phyloP scores from a whole-genome alignment of 2,888 invertebrate species.

The Sinopyrophorus schimmeli region DNA sequence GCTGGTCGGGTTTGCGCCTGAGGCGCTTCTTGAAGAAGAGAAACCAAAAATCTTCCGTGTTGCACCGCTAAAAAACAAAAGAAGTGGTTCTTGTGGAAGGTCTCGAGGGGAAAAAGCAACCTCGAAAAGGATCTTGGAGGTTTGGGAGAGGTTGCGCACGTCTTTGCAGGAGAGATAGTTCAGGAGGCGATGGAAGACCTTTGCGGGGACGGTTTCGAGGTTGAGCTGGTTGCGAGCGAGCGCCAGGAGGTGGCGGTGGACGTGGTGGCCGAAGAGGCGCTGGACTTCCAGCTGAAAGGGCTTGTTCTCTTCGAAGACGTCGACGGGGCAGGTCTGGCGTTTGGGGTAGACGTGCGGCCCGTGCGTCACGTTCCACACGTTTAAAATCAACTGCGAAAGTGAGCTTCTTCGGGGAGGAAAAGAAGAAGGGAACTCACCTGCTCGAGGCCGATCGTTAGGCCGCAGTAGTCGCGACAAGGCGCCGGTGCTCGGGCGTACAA shows the following conservation, averaged over 20 bases:
- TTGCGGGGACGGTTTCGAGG: conserved; percentile 40
- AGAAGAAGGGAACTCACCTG: conserved; percentile 39
- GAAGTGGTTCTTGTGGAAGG: too few species aligned
- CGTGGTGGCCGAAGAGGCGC: conserved; percentile 42
- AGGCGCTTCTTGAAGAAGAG: conserved; percentile 35
- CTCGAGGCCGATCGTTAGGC: conserved; percentile 44
- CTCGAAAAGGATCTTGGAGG: conserved; percentile 43
- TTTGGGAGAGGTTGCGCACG: conserved; percentile 39
- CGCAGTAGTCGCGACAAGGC: conserved; percentile 50
- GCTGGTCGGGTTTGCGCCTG: conserved; percentile 14
- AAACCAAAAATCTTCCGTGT: conserved; percentile 37
- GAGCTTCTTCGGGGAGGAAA: too few species aligned
- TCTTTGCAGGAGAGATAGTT: conserved; percentile 38
- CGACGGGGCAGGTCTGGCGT: conserved; percentile 33
- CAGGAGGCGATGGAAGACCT: conserved; percentile 42
- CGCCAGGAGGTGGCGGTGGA: conserved; percentile 25
- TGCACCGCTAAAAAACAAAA: conserved; percentile 35
- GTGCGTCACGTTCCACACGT: conserved; percentile 43
- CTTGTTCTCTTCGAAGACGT: conserved; percentile 42
- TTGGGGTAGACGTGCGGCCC: conserved; percentile 43
- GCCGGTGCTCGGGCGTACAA: conserved; percentile 47
- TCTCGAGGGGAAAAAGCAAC: conserved; percentile 24
- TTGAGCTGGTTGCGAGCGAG: conserved; percentile 32
- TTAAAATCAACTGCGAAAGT: conserved; percentile 39
- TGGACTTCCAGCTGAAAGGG: conserved; percentile 41